phyloP scores from a whole-genome alignment of 2,113 vertebrate species.

The Neomonachus schauinslandi region DNA sequence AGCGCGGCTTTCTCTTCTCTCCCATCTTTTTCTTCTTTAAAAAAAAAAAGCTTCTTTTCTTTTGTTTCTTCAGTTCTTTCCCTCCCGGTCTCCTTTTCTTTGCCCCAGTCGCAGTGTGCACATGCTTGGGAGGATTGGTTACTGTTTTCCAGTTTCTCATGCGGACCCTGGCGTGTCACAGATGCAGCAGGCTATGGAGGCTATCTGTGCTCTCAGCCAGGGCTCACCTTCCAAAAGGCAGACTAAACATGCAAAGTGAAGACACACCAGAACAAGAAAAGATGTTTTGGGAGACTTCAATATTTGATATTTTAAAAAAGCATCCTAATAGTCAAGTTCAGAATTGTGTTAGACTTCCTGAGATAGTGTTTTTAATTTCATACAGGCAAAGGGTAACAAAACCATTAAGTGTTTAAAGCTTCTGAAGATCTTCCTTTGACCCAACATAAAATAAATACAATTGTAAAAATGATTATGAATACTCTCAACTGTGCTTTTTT shows the following conservation, averaged over 20 bases:
- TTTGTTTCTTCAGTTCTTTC: not conserved
- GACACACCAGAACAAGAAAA: not conserved
- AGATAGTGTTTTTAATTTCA: not conserved
- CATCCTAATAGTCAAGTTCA: not conserved
- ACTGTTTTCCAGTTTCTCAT: not conserved
- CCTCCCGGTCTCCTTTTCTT: not conserved
- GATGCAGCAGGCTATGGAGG: not conserved
- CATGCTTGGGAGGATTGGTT: not conserved
- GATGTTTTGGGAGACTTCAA: not conserved
- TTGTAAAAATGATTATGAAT: conserved; percentile 1
- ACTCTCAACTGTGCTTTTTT: not conserved
- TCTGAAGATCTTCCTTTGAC: conserved; percentile 14
- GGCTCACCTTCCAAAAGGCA: not conserved
- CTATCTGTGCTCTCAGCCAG: not conserved
- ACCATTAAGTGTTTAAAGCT: not conserved
- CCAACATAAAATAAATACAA: not conserved
- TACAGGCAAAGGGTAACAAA: not conserved
- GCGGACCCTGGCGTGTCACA: not conserved
- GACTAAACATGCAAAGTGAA: not conserved
- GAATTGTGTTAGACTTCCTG: not conserved
- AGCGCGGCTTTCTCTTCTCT: not conserved
- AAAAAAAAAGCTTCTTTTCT: not conserved
- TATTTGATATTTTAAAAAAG: not conserved
- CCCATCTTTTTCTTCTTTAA: not conserved
- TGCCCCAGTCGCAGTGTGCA: not conserved